A percentile compares a stretch with the other conserved stretches of the same genome.
Conservation (phyloP, 2,888 invertebrate species). For the Coelogynopora nodosa region DNA sequence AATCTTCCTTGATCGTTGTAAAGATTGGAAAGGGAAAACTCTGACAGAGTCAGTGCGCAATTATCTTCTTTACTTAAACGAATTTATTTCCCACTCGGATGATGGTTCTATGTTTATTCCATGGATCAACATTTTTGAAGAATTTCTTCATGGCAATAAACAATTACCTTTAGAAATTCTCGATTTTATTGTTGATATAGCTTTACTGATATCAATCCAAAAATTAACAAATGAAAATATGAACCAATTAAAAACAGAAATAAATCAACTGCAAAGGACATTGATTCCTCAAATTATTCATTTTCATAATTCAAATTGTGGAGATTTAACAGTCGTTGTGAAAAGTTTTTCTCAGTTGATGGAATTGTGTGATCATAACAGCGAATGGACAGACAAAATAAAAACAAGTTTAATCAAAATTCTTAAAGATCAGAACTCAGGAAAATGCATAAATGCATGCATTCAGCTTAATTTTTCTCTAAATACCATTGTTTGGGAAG, state of each 20-base stretch:
- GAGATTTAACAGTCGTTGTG: neutral
- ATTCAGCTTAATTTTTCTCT: neutral
- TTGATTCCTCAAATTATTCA: neutral
- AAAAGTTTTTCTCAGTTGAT: neutral
- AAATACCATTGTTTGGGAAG: neutral
- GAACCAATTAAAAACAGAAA: neutral
- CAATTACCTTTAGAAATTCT: neutral
- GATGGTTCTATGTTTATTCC: neutral
- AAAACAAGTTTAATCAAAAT: neutral
- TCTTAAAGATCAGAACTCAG: neutral
- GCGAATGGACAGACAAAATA: neutral
- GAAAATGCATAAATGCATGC: neutral
- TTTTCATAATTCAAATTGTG: neutral
- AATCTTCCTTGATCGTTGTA: no score
- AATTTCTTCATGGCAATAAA: neutral
- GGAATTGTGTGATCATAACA: neutral
- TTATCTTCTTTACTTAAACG: no score
- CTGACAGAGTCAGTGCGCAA: no score
- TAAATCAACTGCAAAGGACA: neutral
- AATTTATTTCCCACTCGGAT: neutral
- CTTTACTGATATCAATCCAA: neutral
- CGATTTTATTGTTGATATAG: neutral
- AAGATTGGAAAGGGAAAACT: no score
- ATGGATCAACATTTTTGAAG: neutral
- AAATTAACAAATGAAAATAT: neutral